Base-by-base conservation (phyloP, 2,113 vertebrate species). In the Marmota monax region DNA sequence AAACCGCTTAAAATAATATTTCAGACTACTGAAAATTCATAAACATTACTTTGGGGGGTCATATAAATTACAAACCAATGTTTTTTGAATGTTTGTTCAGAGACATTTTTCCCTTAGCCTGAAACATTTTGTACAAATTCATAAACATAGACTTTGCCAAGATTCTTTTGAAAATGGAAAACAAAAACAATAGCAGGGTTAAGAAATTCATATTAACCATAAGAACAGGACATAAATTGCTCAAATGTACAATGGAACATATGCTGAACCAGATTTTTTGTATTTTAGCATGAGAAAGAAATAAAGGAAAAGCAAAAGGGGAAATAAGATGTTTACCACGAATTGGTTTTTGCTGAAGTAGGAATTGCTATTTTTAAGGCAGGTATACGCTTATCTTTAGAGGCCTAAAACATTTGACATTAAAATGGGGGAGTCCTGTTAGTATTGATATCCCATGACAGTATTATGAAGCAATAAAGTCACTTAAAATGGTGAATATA, bases 221-320 rank as follows among this genome's bases (percentile, higher is more conserved):
- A 85, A 89, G 83, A 94, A 65, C 4, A 72, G 34, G 39, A 23
- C 1, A n/a, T 61, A 93, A 80, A 67, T 89, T 95, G 69, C 37
- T 95, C 56, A 92, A 65, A 92, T 83, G 16, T 65, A 67, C 53
- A 84, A 78, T 58, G 39, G 63, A 74, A 48, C 69, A 92, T 83
- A 88, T 74, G 72, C 23, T 83, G 22, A 78, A 37, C 14, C 25
- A 53, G 45, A 73, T 61, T 88, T 92, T 58, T 25, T 8, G 32
- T 79, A 51, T 53, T 96, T 86, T 83, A 56, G 32, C 72, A 67
- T 37, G 72, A 88, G 37, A 93, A 56, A 95, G 56, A 97, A 90
- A 86, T 84, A 92, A 95, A 96, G 18, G 29, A 88, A 65, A 97
- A 65, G 92, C 96, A 92, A 88, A 97, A 32, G 80, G 96, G 80